Evolutionary conservation across 2,888 invertebrate species (phyloP).

Genomic region (Pelosia muscerda): DNA sequence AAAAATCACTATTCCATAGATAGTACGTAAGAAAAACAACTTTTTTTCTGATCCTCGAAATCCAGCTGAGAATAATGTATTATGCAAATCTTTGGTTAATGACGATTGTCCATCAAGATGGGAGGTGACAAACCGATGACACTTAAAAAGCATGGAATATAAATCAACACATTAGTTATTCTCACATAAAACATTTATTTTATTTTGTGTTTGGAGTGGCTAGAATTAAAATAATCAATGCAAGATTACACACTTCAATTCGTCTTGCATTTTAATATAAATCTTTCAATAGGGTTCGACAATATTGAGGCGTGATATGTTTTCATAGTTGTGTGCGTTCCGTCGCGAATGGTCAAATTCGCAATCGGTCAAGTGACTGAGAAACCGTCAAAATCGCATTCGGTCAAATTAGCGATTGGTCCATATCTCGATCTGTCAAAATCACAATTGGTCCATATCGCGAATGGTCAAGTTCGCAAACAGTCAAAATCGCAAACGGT

Average conservation of each 20-base stretch:
- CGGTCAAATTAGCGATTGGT: too few relatives aligned
- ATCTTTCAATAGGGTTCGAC: constrained; percentile 53
- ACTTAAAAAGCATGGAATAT: constrained; percentile 59
- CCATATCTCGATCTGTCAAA: too few relatives aligned
- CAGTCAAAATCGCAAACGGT: too few relatives aligned
- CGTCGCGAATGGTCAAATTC: too few relatives aligned
- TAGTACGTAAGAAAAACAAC: background rate
- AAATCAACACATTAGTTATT: constrained; percentile 72
- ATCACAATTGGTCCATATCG: too few relatives aligned
- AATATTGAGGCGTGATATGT: constrained; percentile 43
- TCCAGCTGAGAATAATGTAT: constrained; percentile 55
- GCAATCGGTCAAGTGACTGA: too few relatives aligned
- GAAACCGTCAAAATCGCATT: too few relatives aligned
- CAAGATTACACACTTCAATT: constrained; percentile 77
- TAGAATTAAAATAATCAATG: constrained; percentile 74
- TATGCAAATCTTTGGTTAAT: constrained; percentile 68
- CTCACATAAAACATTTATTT: constrained; percentile 54
- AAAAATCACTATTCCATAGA: constrained; percentile 5
- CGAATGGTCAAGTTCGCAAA: too few relatives aligned
- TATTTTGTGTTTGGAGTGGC: constrained; percentile 54
- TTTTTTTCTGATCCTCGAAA: constrained; percentile 4
- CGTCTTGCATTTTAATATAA: constrained; percentile 69
- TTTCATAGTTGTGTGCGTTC: too few relatives aligned
- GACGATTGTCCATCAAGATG: constrained; percentile 45
- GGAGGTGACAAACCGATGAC: constrained; percentile 51